phyloP scores from a whole-genome alignment of 1,140 invertebrate genomes.

The Heliothis virescens region DNA sequence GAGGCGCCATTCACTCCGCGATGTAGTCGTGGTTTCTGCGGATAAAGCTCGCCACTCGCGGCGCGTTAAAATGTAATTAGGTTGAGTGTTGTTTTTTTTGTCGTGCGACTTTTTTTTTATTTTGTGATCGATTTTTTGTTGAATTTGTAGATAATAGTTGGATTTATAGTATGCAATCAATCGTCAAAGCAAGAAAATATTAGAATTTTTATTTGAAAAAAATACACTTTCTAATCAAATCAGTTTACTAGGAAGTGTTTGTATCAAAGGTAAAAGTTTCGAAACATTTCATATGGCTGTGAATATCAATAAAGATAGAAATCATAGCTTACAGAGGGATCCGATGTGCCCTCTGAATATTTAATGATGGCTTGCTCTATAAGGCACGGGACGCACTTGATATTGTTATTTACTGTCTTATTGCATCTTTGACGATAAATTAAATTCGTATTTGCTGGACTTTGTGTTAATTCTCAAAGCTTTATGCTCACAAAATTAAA shows the following conservation, averaged over 20 bases:
- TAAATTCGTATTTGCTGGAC: neutral
- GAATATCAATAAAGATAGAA: conserved; percentile 30
- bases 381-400: conserved; percentile 5
- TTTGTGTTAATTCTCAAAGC: neutral
- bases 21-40: conserved; percentile 26
- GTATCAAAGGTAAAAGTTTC: neutral
- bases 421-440: neutral
- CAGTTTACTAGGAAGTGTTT: neutral
- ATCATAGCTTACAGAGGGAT: conserved; percentile 23
- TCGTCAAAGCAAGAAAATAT: neutral
- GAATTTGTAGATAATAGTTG: neutral
- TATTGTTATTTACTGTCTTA: neutral
- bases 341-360: conserved; percentile 16
- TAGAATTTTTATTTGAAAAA: neutral
- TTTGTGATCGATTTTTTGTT: neutral
- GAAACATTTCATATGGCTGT: neutral
- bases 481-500: too few relatives aligned
- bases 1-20: conserved; percentile 48
- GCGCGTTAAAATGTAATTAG: conserved; percentile 5
- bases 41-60: conserved; percentile 13
- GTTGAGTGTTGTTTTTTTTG: neutral
- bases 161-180: neutral
- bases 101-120: neutral
- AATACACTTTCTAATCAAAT: neutral
- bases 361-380: conserved; percentile 7